A percentile compares a stretch with the other conserved stretches of the same genome.
Conservation (phyloP, 2,797 vertebrate species). For the Vespertilio murinus region DNA sequence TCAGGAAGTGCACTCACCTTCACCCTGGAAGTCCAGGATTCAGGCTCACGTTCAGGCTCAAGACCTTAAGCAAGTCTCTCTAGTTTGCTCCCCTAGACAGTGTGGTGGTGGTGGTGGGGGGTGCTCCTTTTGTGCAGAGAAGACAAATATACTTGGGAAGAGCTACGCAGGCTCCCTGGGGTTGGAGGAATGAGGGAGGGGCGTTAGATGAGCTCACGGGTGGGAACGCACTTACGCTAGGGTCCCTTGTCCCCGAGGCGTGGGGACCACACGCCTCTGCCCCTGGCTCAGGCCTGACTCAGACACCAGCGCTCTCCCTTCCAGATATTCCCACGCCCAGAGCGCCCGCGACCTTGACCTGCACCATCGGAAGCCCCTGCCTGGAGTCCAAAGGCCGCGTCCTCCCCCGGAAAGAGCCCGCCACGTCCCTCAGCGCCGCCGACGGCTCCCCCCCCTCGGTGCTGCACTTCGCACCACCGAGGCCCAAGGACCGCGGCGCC, state of each 20-base stretch:
- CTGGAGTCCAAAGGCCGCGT: not conserved
- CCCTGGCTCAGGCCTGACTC: not conserved
- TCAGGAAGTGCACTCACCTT: not conserved
- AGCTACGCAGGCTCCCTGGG: not conserved
- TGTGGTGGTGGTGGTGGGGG: too few species aligned
- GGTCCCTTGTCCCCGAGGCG: not conserved
- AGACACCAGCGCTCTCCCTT: not conserved
- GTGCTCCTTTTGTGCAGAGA: not conserved
- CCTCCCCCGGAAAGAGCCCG: not conserved
- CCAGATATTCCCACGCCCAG: not conserved
- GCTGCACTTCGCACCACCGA: not conserved
- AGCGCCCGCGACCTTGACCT: conserved; percentile 6
- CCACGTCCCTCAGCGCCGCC: not conserved
- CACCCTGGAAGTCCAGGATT: not conserved
- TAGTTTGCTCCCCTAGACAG: not conserved
- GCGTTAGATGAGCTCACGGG: not conserved
- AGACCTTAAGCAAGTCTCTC: not conserved
- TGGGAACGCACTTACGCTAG: not conserved
- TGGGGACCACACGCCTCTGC: not conserved
- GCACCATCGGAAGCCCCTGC: not conserved
- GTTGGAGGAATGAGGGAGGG: not conserved
- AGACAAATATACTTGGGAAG: not conserved
- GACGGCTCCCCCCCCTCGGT: rapidly evolving
- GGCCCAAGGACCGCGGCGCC: not conserved
- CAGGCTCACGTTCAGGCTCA: not conserved